These are phyloP conservation scores for Liolophura sinensis DNA, from an alignment of 1,140 invertebrate genomes.

Conservation along the genomic window DNA sequence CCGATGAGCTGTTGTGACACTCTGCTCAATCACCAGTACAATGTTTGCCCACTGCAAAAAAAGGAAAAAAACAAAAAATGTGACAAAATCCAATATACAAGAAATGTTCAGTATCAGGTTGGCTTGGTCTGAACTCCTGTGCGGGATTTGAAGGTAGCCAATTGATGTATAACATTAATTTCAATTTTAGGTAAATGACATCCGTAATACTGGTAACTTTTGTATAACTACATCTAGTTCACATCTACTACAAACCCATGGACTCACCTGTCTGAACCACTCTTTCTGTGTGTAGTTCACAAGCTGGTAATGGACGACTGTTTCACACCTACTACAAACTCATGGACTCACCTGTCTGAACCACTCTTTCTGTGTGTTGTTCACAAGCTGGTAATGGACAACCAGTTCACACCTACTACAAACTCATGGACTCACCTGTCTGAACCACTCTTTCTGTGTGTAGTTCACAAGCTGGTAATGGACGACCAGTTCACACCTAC, in stretches of 20 bases:
- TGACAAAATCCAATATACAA: neutral
- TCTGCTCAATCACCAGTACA: constrained; percentile 94
- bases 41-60: constrained; percentile 89
- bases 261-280: constrained; percentile 93
- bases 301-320: no score
- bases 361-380: constrained; percentile 97
- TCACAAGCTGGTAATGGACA: constrained; percentile 95
- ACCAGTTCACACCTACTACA: no score
- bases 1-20: constrained; percentile 84
- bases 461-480: constrained; percentile 96
- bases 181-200: no score
- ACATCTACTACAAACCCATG: no score
- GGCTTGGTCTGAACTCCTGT: constrained; percentile 4
- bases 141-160: no score
- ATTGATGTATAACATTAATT: no score
- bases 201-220: no score
- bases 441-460: constrained; percentile 96
- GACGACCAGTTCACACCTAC: no score
- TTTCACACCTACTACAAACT: no score
- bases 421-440: constrained; percentile 89
- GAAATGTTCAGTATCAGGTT: neutral
- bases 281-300: constrained; percentile 97
- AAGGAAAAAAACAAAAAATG: constrained; percentile 7
- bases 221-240: no score
- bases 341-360: constrained; percentile 90